Percentiles rank a stretch among this genome's conserved stretches.
These are phyloP conservation scores for Drosophila emarginata DNA, from an alignment of 2,888 invertebrate genomes.

Conservation along the genomic window DNA sequence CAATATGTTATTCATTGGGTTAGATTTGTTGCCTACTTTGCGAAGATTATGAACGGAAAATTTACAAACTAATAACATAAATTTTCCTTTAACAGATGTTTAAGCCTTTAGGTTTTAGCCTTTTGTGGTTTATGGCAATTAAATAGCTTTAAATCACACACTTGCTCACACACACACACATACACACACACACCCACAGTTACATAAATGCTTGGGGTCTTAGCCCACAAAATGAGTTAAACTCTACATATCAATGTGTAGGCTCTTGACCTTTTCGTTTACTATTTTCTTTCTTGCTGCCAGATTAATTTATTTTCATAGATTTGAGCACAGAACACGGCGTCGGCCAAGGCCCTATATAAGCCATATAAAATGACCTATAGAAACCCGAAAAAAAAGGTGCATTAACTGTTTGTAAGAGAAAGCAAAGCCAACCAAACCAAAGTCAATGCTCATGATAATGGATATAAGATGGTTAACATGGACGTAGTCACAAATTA, in stretches of 20 bases:
- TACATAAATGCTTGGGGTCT: slow-evolving; percentile 26
- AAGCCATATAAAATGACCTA: slow-evolving; percentile 46
- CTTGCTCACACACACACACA: background rate
- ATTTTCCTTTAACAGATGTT: slow-evolving; percentile 19
- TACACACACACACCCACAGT: background rate
- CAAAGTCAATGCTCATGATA: slow-evolving; percentile 18
- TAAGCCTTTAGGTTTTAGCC: slow-evolving; percentile 37
- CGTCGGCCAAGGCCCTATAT: slow-evolving; percentile 22
- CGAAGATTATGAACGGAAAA: background rate
- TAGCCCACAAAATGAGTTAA: slow-evolving; percentile 35
- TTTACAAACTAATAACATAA: slow-evolving; percentile 32
- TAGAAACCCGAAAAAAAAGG: slow-evolving; percentile 35
- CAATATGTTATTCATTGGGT: slow-evolving; percentile 1
- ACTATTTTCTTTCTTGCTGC: background rate
- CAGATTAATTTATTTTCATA: slow-evolving; percentile 16
- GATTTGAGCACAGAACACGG: slow-evolving; percentile 10
- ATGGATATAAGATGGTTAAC: slow-evolving; percentile 4
- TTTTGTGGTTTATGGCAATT: slow-evolving; percentile 45
- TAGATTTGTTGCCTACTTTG: slow-evolving; percentile 9
- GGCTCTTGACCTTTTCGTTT: slow-evolving; percentile 35
- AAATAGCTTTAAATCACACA: slow-evolving; percentile 46
- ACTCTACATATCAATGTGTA: slow-evolving; percentile 15
- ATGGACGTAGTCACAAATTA: background rate
- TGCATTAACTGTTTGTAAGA: slow-evolving; percentile 28
- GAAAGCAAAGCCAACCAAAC: slow-evolving; percentile 10